A percentile compares a stretch with the other conserved stretches of the same genome.
These are phyloP conservation scores for Triplophysa tibetana DNA, from an alignment of 2,113 vertebrate genomes.

Conservation along the genomic window DNA sequence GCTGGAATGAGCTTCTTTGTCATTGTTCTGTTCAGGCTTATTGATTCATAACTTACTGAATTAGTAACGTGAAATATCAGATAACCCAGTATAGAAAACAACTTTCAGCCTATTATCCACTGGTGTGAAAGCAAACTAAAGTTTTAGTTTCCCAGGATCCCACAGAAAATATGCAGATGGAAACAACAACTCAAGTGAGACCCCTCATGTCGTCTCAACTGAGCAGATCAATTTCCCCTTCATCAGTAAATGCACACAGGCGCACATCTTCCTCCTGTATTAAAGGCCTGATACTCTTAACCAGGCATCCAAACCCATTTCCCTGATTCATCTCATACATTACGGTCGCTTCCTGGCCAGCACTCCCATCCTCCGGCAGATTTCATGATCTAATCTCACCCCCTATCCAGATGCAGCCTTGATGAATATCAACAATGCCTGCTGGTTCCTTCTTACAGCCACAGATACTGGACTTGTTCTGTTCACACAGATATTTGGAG, in stretches of 20 bases:
- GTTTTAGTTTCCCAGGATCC: background rate
- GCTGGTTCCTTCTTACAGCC: constrained; percentile 53
- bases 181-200: background rate
- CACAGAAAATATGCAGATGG: background rate
- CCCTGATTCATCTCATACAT: constrained; percentile 63
- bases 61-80: constrained; percentile 16
- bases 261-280: constrained; percentile 34
- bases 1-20: constrained; percentile 51
- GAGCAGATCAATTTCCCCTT: constrained; percentile 42
- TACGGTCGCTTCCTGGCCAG: constrained; percentile 43
- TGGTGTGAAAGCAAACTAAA: background rate
- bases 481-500: constrained; percentile 61
- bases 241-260: constrained; percentile 13
- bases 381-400: constrained; percentile 65
- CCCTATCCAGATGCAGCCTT: constrained; percentile 65
- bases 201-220: background rate
- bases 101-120: background rate
- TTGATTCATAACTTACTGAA: constrained; percentile 10
- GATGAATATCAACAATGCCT: constrained; percentile 67
- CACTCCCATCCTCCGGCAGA: constrained; percentile 54
- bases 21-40: constrained; percentile 44
- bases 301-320: constrained; percentile 52
- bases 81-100: background rate
- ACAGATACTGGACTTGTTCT: constrained; percentile 47
- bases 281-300: constrained; percentile 39